phyloP scores from a whole-genome alignment of 2,888 invertebrate species.

The Helleia helle region DNA sequence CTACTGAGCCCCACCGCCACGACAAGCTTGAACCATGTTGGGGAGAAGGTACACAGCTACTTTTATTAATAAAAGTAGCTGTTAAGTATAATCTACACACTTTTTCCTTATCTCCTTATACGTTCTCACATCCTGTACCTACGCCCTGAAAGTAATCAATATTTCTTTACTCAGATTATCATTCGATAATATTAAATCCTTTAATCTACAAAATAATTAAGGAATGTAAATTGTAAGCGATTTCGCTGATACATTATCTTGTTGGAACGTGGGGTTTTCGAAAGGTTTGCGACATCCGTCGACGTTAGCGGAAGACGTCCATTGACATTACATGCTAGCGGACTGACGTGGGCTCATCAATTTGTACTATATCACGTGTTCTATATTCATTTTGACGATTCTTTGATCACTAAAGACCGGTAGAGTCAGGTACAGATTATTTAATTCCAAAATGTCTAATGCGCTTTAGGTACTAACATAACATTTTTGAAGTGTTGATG shows the following conservation, averaged over 20 bases:
- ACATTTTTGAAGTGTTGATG: no score
- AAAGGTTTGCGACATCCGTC: conserved; percentile 22
- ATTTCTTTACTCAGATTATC: not conserved
- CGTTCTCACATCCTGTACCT: not conserved
- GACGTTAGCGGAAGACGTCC: conserved; percentile 20
- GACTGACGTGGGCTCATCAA: conserved; percentile 1
- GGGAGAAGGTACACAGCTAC: no score
- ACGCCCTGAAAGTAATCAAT: not conserved
- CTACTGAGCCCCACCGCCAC: no score
- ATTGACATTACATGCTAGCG: conserved; percentile 9
- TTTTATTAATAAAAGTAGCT: no score
- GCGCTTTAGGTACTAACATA: no score
- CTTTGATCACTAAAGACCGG: no score
- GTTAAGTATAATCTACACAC: no score
- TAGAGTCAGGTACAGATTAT: no score
- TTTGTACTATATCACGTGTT: conserved; percentile 20
- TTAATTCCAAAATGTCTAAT: no score
- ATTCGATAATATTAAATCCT: not conserved
- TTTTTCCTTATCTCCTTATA: no score
- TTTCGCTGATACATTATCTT: not conserved
- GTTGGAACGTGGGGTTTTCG: conserved; percentile 9
- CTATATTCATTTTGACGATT: no score
- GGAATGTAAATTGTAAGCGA: not conserved
- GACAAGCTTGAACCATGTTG: no score
- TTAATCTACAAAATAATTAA: not conserved